Evolutionary conservation across 2,797 vertebrate genomes (phyloP), one percentile per base, ranked within the genome.

Genomic region (Coregonus sp.): DNA sequence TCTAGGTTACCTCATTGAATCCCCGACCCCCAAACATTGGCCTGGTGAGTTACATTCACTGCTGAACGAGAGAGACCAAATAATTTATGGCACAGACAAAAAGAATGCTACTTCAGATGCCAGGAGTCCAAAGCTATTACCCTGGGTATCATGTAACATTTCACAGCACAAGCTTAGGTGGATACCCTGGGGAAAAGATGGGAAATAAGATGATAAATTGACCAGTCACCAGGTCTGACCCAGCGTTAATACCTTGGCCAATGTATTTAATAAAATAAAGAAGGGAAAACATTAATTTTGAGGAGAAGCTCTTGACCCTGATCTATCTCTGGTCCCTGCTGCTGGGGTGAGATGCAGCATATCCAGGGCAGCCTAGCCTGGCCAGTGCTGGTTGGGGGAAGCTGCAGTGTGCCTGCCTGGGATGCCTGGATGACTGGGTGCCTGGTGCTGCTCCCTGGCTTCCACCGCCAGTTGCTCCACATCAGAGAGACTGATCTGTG

Each of bases 191-290:
- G 66, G 79, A 61, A 40, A 35, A 74, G 65, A 56, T 52, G 51
- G 61, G 47, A 68, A 73, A 67, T 78, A 11, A 73, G 66, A 78
- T 78, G 76, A 74, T 75, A 31, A 74, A 74, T 77, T 63, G 67
- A 74, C 75, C 77, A 68, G 71, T 73, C 72, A 70, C 35, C 15
- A 7, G 25, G 40, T 73, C 56, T 75, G 68, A 74, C 72, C 75
- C 37, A n/a, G 52, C 20, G 18, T 25, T 71, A 25, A 63, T 67
- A 72, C 74, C 54, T 47, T 25, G 31, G 20, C 70, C 73, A 33
- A 70, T 52, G 66, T 67, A 75, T 67, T 68, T 72, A 72, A 56
- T 59, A 11, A 72, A 72, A 56, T 56, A 56, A 72, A 72, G 29
- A 16, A 33, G 29, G 7, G 50, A 73, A 76, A 73, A 50, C 61